These are phyloP conservation scores for Calycopis cecrops DNA, from an alignment of 1,140 invertebrate species.

Conservation along the genomic window DNA sequence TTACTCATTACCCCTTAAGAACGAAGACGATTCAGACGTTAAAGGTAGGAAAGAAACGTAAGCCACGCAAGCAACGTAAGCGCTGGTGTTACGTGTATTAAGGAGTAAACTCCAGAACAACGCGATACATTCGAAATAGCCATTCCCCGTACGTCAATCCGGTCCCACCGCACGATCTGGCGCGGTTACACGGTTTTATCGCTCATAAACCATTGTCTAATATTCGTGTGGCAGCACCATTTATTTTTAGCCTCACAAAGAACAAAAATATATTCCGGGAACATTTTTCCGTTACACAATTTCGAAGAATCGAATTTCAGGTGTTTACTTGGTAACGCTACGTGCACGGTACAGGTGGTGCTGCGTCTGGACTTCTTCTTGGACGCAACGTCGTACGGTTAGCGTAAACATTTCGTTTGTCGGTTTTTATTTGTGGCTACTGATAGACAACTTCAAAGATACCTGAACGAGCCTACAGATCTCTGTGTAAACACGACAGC, in stretches of 20 bases:
- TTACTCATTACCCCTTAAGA: too few relatives aligned
- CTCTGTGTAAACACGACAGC: too few relatives aligned
- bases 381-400: not conserved
- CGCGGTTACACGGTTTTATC: constrained; percentile 49
- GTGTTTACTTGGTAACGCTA: constrained; percentile 3
- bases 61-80: too few relatives aligned
- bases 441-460: too few relatives aligned
- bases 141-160: not conserved
- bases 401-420: not conserved
- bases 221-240: constrained; percentile 28
- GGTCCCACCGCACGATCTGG: constrained; percentile 22
- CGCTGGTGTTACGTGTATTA: too few relatives aligned
- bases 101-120: too few relatives aligned
- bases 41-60: too few relatives aligned
- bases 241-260: constrained; percentile 31
- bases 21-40: too few relatives aligned
- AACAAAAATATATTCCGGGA: constrained; percentile 13
- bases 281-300: constrained; percentile 14
- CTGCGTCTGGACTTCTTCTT: constrained; percentile 4
- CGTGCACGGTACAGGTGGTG: not conserved
- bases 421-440: too few relatives aligned
- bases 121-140: too few relatives aligned
- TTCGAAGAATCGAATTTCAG: constrained; percentile 2
- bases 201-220: constrained; percentile 53
- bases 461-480: too few relatives aligned